phyloP scores from a whole-genome alignment of 2,113 vertebrate genomes.

The Apteryx owenii region DNA sequence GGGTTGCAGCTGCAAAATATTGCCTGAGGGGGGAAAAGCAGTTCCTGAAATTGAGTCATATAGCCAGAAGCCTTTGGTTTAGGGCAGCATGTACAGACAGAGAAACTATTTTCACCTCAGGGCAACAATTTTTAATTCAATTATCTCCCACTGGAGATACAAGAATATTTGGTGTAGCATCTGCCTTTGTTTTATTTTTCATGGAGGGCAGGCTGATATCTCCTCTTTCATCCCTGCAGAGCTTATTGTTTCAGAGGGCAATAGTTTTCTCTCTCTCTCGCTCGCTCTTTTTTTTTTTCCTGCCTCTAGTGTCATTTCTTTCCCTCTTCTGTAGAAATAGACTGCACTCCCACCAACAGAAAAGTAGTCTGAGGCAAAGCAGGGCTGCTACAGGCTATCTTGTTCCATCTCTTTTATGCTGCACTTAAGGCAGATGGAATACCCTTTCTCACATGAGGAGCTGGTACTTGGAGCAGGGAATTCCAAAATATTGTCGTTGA shows the following conservation, averaged over 20 bases:
- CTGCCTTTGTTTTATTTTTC: conserved; percentile 40
- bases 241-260: not conserved
- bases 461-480: not conserved
- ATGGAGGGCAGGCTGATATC: not conserved
- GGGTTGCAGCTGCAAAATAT: not conserved
- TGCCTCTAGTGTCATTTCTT: not conserved
- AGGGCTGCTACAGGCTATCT: not conserved
- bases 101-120: not conserved
- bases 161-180: not conserved
- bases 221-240: not conserved
- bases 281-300: too few species aligned
- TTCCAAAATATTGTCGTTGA: not conserved
- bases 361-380: not conserved
- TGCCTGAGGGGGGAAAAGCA: not conserved
- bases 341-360: not conserved
- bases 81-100: not conserved
- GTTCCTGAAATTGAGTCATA: not conserved
- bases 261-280: not conserved
- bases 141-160: not conserved
- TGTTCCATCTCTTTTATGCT: not conserved
- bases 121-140: conserved; percentile 13
- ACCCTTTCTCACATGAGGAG: not conserved
- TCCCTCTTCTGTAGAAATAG: not conserved
- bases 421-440: not conserved
- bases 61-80: not conserved